A percentile compares a stretch with the other conserved stretches of the same genome.
Conservation (phyloP, 1,140 invertebrate species). For the Brachionus calyciflorus region DNA sequence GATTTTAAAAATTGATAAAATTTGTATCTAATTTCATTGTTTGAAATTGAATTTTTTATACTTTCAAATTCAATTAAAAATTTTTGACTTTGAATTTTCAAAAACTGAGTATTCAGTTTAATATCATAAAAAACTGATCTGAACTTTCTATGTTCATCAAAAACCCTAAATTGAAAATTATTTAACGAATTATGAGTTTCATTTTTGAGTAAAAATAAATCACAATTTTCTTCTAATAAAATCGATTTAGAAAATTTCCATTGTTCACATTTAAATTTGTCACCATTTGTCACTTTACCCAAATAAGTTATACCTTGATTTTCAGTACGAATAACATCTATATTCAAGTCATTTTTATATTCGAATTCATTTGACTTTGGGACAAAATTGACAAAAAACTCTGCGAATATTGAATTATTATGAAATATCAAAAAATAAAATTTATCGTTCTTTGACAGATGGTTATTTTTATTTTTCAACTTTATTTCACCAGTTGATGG, state of each 20-base stretch:
- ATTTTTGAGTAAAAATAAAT: background rate
- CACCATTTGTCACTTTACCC: background rate
- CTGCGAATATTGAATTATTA: slow-evolving; percentile 7
- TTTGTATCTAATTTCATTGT: background rate
- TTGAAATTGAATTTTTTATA: background rate
- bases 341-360: background rate
- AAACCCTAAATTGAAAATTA: background rate
- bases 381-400: background rate
- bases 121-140: background rate
- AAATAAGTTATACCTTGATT: background rate
- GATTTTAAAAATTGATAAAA: slow-evolving; percentile 10
- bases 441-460: background rate
- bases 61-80: slow-evolving; percentile 15
- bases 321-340: background rate
- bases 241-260: background rate
- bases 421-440: slow-evolving; percentile 9
- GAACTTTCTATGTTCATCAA: background rate
- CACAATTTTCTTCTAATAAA: background rate
- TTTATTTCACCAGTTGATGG: background rate
- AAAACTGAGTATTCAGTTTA: background rate
- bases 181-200: background rate
- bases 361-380: background rate
- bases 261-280: background rate
- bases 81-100: background rate
- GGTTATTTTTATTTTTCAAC: background rate